Percentiles rank a stretch among this genome's conserved stretches.
Conservation (phyloP, 1,140 invertebrate species). For the Platyura marginata region DNA sequence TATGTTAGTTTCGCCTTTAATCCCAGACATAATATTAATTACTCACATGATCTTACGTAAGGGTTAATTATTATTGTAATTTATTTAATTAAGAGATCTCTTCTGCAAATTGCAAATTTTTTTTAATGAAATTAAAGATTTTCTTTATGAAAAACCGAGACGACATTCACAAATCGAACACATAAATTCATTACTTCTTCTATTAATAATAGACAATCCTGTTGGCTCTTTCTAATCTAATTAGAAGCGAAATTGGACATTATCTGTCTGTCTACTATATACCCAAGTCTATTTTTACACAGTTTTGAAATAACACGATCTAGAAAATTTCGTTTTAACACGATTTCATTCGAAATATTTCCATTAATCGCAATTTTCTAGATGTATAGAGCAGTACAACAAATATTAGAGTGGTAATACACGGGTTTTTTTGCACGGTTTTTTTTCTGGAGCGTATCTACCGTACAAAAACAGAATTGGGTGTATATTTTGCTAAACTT, state of each 20-base stretch:
- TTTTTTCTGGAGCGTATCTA: too few species aligned
- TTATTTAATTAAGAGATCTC: not conserved
- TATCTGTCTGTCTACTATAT: not conserved
- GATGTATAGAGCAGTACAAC: too few species aligned
- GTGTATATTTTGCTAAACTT: too few species aligned
- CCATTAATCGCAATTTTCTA: too few species aligned
- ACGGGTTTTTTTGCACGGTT: too few species aligned
- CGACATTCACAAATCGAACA: not conserved
- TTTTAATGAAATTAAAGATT: not conserved
- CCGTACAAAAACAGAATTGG: too few species aligned
- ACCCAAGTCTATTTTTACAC: not conserved
- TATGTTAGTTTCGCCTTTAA: not conserved
- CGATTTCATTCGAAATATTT: too few species aligned
- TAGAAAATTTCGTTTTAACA: not conserved
- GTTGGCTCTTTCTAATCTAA: not conserved
- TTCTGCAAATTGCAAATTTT: not conserved
- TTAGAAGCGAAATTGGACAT: not conserved
- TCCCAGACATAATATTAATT: not conserved
- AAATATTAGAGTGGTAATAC: too few species aligned
- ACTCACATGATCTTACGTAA: not conserved
- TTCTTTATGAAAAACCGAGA: not conserved
- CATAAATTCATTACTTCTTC: not conserved
- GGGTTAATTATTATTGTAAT: not conserved
- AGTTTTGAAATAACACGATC: too few species aligned
- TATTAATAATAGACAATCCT: not conserved